Evolutionary conservation across 2,888 invertebrate species (phyloP), one percentile per base, ranked within the genome.

Genomic region (Hydriomena furcata): DNA sequence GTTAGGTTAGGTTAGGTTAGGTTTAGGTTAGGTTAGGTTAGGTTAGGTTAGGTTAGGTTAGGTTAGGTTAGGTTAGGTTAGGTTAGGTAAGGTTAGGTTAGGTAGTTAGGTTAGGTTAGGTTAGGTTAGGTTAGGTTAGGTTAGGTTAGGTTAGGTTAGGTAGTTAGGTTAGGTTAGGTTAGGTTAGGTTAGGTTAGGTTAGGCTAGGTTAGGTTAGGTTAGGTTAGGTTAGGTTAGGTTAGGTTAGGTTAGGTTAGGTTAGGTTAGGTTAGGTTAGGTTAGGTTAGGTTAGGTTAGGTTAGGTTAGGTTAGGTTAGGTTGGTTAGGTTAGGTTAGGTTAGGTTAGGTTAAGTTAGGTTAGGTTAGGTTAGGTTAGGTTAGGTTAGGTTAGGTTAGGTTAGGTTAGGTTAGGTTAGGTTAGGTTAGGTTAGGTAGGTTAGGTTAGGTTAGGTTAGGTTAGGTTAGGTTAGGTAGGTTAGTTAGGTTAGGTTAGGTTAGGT

Each of bases 1-100:
- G 60, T 60, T 60, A 60, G 60, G 60, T 60, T 60, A 56, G 56
- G 60, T 60, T 60, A 60, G 60, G 60, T 60, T 60, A 60, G 60
- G 60, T 60, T 60, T 60, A 60, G 60, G 60, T 60, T 60, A 60
- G 60, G 60, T 60, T 60, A 60, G 54, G 54, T 56, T 55, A 55
- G 54, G 55, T 59, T 59, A 53, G 55, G 59, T 59, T 59, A 59
- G 59, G 59, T 60, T 60, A 56, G 56, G 60, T 60, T 54, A 54
- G 49, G 52, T 55, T 55, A 56, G 58, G 58, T 58, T 58, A 54
- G 58, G 58, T 58, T 60, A 57, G 57, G 60, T 57, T 60, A 55
- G 55, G 60, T 57, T 60, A 57, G 60, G 60, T 60, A 57, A 60
- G 60, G 60, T 60, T 60, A 60, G 60, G 60, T 38, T 38, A 50